phyloP scores from a whole-genome alignment of 2,888 invertebrate genomes.

The Lucinisca nassula region DNA sequence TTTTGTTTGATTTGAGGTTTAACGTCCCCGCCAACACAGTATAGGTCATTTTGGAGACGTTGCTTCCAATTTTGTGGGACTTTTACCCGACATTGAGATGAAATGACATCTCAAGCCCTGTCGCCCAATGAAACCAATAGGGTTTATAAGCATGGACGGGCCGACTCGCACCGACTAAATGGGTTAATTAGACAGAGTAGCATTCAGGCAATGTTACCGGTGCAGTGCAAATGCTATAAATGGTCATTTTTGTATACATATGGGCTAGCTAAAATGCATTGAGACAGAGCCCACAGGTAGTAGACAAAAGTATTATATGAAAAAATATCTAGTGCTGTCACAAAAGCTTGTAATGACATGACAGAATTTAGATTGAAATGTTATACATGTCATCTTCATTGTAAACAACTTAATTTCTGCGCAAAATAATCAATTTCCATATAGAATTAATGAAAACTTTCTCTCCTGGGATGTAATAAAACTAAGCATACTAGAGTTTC shows the following conservation, averaged over 20 bases:
- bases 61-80: too few relatives aligned
- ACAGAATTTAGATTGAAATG: background rate
- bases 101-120: too few relatives aligned
- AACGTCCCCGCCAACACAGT: too few relatives aligned
- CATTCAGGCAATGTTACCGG: too few relatives aligned
- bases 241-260: background rate
- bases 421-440: conserved; percentile 4
- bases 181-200: too few relatives aligned
- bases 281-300: background rate
- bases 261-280: background rate
- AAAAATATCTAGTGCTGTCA: background rate
- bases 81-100: too few relatives aligned
- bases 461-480: conserved; percentile 7
- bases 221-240: background rate
- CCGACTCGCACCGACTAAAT: too few relatives aligned
- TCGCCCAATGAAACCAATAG: too few relatives aligned
- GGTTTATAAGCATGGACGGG: too few relatives aligned
- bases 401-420: background rate
- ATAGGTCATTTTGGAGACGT: too few relatives aligned
- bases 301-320: too few relatives aligned
- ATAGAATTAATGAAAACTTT: conserved; percentile 2
- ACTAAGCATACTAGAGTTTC: background rate
- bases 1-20: too few relatives aligned
- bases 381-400: background rate
- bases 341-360: background rate